These are phyloP conservation scores for Turritopsis rubra DNA, from an alignment of 30 jellyfish, hydroid and myxozoan genomes.

Conservation along the genomic window DNA sequence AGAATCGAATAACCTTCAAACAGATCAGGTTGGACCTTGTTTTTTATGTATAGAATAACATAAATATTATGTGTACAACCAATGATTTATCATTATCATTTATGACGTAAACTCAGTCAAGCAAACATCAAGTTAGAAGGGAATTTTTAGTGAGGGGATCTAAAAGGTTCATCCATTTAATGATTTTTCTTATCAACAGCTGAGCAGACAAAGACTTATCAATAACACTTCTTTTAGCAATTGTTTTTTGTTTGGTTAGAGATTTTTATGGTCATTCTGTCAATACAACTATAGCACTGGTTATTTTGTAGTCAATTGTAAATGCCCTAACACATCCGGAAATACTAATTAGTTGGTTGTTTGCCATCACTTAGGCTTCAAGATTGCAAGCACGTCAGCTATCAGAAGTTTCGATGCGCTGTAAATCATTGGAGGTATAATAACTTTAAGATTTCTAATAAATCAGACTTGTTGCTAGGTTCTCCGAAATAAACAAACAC, in stretches of 20 bases:
- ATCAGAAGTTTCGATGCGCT: slow-evolving; percentile 62
- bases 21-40: slow-evolving; percentile 55
- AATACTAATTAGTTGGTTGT: neutral
- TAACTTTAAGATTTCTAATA: neutral
- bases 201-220: too few species aligned
- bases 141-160: too few species aligned
- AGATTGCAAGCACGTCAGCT: slow-evolving; percentile 89
- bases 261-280: neutral
- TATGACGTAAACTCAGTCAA: too few species aligned
- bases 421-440: slow-evolving; percentile 83
- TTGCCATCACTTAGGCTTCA: slow-evolving; percentile 31
- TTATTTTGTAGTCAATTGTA: neutral
- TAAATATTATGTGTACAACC: too few species aligned
- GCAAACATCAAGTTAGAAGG: too few species aligned
- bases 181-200: too few species aligned
- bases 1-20: slow-evolving; percentile 83
- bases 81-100: too few species aligned
- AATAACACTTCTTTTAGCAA: neutral
- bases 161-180: too few species aligned
- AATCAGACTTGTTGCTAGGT: too few species aligned
- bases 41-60: too few species aligned
- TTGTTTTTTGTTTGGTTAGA: neutral
- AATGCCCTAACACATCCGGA: neutral
- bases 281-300: neutral
- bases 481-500: too few species aligned